Conservation (phyloP, 1,140 invertebrate species). For the Hypsibius dujardini region DNA sequence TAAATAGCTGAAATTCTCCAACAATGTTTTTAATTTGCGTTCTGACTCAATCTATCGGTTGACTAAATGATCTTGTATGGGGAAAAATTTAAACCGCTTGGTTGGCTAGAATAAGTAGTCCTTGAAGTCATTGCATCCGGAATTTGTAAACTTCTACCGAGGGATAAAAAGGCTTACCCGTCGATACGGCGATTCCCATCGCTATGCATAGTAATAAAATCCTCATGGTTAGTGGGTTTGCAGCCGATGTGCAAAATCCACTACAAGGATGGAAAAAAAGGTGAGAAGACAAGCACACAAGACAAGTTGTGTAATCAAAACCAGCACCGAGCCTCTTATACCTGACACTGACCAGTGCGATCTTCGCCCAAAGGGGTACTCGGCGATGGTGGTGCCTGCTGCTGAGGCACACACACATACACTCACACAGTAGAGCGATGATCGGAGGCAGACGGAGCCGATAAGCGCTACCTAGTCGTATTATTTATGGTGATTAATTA, state of each 20-base stretch:
- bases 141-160: not conserved
- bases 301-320: not conserved
- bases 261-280: not conserved
- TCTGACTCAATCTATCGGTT: no score
- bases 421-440: not conserved
- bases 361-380: no score
- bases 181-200: not conserved
- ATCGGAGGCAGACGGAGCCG: not conserved
- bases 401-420: no score
- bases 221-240: not conserved
- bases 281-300: not conserved
- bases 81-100: no score
- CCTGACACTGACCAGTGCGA: no score
- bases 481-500: not conserved
- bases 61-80: no score
- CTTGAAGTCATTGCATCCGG: not conserved
- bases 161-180: not conserved
- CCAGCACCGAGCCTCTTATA: no score
- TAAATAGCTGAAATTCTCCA: no score
- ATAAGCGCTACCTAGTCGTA: conserved; percentile 6
- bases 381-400: no score
- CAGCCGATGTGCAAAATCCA: not conserved
- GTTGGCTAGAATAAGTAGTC: no score
- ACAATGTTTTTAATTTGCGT: no score
- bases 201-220: conserved; percentile 1